Evolutionary conservation across 2,797 vertebrate genomes (phyloP), one percentile per base, ranked within the genome.

Genomic region (Anableps anableps): DNA sequence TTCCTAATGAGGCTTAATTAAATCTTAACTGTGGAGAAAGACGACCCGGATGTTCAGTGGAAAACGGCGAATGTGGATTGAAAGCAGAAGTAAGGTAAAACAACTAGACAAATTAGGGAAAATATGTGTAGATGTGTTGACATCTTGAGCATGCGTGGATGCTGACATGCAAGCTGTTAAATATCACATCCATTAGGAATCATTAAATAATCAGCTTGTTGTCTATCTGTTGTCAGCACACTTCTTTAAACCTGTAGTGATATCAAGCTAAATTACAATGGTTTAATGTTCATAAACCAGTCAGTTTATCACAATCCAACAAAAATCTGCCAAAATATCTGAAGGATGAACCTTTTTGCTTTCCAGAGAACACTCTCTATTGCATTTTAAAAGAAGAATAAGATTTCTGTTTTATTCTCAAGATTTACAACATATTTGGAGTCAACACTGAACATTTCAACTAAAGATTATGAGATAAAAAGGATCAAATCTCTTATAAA

Each of bases 1-100:
- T 91, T 80, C 90, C 85, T 95, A 95, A 96, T 94, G 93, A 94
- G 92, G 93, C 90, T 90, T 94, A 95, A 96, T 95, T 94, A 94
- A 95, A 94, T 94, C 87, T 94, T 83, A 95, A 94, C 89, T 90
- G 89, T 91, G 88, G 90, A 94, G 92, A 85, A 94, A 89, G 92
- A 80, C n/a, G 82, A 50, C 83, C 82, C 38, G 72, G 85, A 83
- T 90, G 91, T 93, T 91, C 80, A 75, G 82, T 83, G 81, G 83
- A 85, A 90, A 71, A 89, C 89, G 88, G 90, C 88, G 87, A 88
- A 85, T 91, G 80, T 87, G 79, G 88, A 89, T 87, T 88, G 89
- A 94, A 84, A 89, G 85, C 81, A 86, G 82, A 76, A 88, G 85
- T 86, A 87, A 83, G 87, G 88, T 88, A 89, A 79, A 89, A 90